phyloP scores from a whole-genome alignment of 2,113 vertebrate genomes.

The Malurus alboscapulatus region DNA sequence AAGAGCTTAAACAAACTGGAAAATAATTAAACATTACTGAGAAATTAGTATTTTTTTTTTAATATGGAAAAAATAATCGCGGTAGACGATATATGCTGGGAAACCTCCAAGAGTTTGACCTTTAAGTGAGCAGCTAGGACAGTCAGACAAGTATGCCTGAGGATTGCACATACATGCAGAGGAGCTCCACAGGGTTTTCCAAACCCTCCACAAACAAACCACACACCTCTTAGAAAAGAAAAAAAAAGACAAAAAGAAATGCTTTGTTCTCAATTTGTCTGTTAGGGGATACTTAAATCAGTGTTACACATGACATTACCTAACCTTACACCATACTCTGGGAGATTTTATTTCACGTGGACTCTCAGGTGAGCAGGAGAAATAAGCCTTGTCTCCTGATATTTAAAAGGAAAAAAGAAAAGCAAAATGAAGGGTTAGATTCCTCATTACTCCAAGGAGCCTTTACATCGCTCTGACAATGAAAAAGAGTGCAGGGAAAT shows the following conservation, averaged over 20 bases:
- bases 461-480: background rate
- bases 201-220: slow-evolving; percentile 6
- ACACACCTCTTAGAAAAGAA: background rate
- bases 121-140: slow-evolving; percentile 43
- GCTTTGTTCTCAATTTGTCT: background rate
- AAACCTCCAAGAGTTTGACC: slow-evolving; percentile 52
- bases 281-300: slow-evolving; percentile 25
- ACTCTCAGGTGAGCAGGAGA: background rate
- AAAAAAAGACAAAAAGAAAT: background rate
- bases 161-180: background rate
- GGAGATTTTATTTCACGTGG: background rate
- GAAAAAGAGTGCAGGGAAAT: background rate
- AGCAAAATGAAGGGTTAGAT: background rate
- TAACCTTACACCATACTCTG: background rate
- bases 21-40: slow-evolving; percentile 1
- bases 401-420: background rate
- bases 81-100: slow-evolving; percentile 9
- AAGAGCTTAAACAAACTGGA: background rate
- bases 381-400: background rate
- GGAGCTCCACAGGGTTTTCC: slow-evolving; percentile 26
- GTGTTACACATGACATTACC: background rate
- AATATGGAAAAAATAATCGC: slow-evolving; percentile 12
- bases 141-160: background rate
- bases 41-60: background rate
- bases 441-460: background rate